These are phyloP conservation scores for Platycnemis pennipes DNA, from an alignment of 2,888 invertebrate genomes.

Conservation along the genomic window DNA sequence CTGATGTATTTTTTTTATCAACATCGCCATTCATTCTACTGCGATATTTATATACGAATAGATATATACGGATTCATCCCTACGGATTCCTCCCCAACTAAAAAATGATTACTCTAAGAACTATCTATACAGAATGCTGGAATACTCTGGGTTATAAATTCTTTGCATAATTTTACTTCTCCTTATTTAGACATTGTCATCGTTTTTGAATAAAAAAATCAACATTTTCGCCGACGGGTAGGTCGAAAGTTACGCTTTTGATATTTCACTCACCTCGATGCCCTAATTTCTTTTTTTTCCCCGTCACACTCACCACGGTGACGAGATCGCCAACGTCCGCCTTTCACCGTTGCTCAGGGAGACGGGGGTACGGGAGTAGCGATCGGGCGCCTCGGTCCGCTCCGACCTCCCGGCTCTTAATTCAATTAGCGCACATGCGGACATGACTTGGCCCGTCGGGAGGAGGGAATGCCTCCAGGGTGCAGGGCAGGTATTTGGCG, in stretches of 20 bases:
- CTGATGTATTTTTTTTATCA: too few species aligned
- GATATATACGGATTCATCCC: too few species aligned
- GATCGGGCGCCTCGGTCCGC: not conserved
- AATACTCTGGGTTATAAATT: too few species aligned
- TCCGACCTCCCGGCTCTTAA: slow-evolving; percentile 30
- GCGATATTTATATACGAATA: too few species aligned
- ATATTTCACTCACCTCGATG: not conserved
- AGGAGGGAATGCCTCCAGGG: not conserved
- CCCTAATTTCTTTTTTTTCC: too few species aligned
- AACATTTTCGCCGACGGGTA: not conserved
- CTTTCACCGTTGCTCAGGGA: not conserved
- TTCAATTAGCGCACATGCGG: slow-evolving; percentile 52
- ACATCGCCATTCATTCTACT: too few species aligned
- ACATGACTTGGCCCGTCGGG: slow-evolving; percentile 12
- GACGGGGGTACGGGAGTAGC: not conserved
- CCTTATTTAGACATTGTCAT: too few species aligned
- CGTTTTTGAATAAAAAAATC: too few species aligned
- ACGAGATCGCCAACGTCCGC: not conserved
- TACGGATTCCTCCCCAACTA: too few species aligned
- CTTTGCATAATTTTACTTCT: too few species aligned
- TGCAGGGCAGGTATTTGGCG: slow-evolving; percentile 36
- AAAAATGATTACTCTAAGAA: too few species aligned
- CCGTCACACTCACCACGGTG: not conserved
- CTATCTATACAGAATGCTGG: too few species aligned
- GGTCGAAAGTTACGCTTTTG: not conserved